Evolutionary conservation across 92 coral and sea anemone genomes (phyloP), one percentile per base, ranked within the genome.

Genomic region (Bergia puertoricense): DNA sequence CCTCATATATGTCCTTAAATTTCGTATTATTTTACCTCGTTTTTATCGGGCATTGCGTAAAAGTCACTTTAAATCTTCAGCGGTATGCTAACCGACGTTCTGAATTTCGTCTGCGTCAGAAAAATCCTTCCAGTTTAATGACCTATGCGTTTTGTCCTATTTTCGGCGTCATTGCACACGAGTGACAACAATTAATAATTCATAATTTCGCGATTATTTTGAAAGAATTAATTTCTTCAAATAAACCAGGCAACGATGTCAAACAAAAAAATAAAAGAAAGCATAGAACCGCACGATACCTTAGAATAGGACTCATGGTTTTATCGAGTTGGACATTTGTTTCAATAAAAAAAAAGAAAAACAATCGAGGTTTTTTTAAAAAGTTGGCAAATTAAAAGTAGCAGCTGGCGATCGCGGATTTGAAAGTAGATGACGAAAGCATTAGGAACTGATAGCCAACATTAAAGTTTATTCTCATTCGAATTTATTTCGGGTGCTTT

Each of bases 131-230:
- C 2, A 73, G 41, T 71, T 84, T 84, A 48, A 84, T 84, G 87
- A 51, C 59, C 87, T 71, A 15, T 69, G 39, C 8, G 57, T 68
- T 84, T 44, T 71, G 77, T 69, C 20, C 87, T 84, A 48, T 38
- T 69, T 54, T 84, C 78, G 30, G 87, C 87, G 67, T 84, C 77
- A 84, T 68, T 84, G 77, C 79, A 69, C 75, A 69, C 65, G 79
- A 69, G 87, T 71, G 77, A 84, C 75, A 72, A 76, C 36, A 30
- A 84, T 84, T 71, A 84, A 84, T 84, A 45, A 84, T 84, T 84
- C 77, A 84, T 84, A 18, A 84, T 37, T 46, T 84, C 87, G 79
- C 66, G 72, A 69, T 84, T 72, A 71, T 54, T 84, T 72, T 84
- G 86, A 51, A 71, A 71, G 78, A 46, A 84, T 84, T 71, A 69